Evolutionary conservation across 2,113 vertebrate species (phyloP), one percentile per base, ranked within the genome.

Genomic region (Paralichthys olivaceus): DNA sequence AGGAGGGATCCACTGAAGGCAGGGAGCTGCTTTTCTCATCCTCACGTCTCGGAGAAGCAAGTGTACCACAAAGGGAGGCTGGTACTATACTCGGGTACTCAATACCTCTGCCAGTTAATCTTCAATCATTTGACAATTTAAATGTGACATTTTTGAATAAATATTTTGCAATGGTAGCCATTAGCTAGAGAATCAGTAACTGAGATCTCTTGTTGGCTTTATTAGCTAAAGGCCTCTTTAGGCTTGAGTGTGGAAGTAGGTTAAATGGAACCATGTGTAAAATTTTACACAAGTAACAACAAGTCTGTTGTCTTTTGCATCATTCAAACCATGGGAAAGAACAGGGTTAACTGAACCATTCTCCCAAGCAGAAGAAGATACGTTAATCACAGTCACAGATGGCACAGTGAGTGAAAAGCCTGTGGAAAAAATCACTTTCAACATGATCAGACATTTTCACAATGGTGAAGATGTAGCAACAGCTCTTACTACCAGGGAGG

Each of bases 381-480:
- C 14, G 25, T 81, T 72, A 72, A 68, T 69, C 72, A 75, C 70
- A 65, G 58, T 84, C 72, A 72, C 83, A 84, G 80, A 87, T 85
- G 75, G 80, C 8, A 53, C 55, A 72, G 19, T 8, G 54, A 83
- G 67, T 2, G 14, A 73, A 67, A 64, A 51, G 75, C 81, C 61
- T 69, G 57, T 69, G 61, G 72, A 83, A 62, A n/a, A 61, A 75
- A 79, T 49, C 47, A 1, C 60, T 71, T 22, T 55, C 43, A 70
- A 28, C 49, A 59, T 34, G 45, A 47, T 69, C 37, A 56, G 15
- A 49, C 19, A n/a, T 49, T 49, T 49, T 19, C 47, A 45, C 12
- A 45, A 17, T 5, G 43, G 43, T 17, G 43, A 45, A 45, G 43
- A 45, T 13, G 43, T 17, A 45, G 43, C 43, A 45, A 49, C 47